phyloP scores from a whole-genome alignment of 1,140 invertebrate species.

The Drosophila burlai region DNA sequence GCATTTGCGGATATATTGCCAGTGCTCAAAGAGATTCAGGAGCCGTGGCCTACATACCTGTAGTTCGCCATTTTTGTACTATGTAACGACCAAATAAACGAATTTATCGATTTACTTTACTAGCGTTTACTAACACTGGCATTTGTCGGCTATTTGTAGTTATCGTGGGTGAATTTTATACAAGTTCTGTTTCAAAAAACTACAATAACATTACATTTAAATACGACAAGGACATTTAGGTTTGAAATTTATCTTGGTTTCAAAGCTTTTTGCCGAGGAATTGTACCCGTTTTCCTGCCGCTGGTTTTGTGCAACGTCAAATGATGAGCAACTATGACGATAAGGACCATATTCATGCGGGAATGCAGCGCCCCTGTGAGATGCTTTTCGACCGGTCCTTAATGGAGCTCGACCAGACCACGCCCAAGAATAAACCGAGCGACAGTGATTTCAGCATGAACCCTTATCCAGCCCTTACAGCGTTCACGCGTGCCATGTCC shows the following conservation, averaged over 20 bases:
- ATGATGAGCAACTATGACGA: background rate
- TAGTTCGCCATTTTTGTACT: background rate
- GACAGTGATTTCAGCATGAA: constrained; percentile 19
- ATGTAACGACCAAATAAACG: background rate
- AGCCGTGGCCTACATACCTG: background rate
- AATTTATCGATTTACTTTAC: background rate
- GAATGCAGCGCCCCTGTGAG: background rate
- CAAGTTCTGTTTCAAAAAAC: too few species aligned
- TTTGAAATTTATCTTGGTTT: background rate
- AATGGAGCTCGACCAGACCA: background rate
- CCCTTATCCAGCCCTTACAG: background rate
- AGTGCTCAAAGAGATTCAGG: constrained; percentile 16
- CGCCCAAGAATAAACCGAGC: background rate
- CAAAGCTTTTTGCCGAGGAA: background rate
- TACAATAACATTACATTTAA: background rate
- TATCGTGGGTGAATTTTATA: background rate
- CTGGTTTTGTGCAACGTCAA: background rate
- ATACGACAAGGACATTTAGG: background rate
- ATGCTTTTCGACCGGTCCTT: background rate
- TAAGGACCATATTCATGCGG: too few species aligned
- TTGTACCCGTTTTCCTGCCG: background rate
- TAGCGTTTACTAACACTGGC: background rate
- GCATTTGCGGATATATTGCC: constrained; percentile 26
- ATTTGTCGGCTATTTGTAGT: background rate
- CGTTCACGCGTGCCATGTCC: background rate